Evolutionary conservation across 2,888 invertebrate genomes (phyloP).

Genomic region (Phoenoteleia sp.): DNA sequence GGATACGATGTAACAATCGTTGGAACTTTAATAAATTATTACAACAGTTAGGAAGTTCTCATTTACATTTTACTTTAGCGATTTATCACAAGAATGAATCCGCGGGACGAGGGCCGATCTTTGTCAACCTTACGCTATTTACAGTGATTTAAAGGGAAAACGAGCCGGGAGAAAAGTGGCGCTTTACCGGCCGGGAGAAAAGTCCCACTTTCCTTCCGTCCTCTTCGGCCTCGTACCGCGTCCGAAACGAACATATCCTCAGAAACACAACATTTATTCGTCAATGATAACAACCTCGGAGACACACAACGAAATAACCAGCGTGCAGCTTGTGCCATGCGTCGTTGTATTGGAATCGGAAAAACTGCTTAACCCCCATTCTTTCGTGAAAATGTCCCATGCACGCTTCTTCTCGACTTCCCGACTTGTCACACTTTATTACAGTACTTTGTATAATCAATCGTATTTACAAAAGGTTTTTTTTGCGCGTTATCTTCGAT

Average conservation of each 20-base stretch:
- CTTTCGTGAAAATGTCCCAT: conserved; percentile 36
- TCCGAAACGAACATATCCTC: conserved; percentile 3
- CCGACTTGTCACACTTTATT: conserved; percentile 61
- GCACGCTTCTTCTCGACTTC: conserved; percentile 23
- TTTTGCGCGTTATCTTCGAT: conserved; percentile 44
- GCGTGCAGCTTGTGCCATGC: conserved; percentile 14
- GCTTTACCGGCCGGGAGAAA: neutral
- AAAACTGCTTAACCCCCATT: conserved; percentile 15
- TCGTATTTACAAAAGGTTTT: conserved; percentile 84
- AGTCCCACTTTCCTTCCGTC: neutral
- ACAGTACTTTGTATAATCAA: conserved; percentile 77
- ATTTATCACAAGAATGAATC: conserved; percentile 58
- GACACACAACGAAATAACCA: conserved; percentile 23
- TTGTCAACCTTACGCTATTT: neutral
- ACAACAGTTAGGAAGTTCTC: conserved; percentile 59
- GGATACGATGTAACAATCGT: conserved; percentile 63
- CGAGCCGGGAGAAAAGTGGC: neutral
- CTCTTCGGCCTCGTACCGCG: neutral
- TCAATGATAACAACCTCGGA: conserved; percentile 25
- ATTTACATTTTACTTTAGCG: conserved; percentile 49
- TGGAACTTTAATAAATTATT: conserved; percentile 58
- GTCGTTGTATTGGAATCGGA: conserved; percentile 48
- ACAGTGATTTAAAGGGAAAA: neutral
- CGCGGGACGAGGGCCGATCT: neutral
- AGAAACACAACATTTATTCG: conserved; percentile 37